A percentile compares a stretch with the other conserved stretches of the same genome.
Conservation (phyloP, 2,888 invertebrate species). For the Limnephilus marmoratus region DNA sequence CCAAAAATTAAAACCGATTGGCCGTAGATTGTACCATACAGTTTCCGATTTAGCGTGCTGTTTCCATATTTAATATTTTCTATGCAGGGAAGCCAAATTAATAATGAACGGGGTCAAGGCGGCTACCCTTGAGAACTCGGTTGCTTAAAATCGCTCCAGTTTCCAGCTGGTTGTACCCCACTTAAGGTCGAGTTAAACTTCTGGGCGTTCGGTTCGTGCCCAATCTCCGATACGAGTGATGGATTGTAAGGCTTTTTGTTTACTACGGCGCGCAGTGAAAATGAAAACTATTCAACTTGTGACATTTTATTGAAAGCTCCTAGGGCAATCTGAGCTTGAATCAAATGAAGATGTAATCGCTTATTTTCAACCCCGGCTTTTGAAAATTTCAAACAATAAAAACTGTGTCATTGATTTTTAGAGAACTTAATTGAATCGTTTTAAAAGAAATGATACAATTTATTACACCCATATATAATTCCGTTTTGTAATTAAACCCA, state of each 20-base stretch:
- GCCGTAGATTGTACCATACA: neutral
- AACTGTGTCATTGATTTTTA: neutral
- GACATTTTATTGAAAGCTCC: neutral
- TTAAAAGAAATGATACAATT: neutral
- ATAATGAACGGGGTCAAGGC: conserved; percentile 52
- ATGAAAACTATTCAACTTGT: neutral
- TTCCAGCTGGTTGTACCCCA: neutral
- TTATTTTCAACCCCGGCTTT: neutral
- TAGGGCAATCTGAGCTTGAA: neutral
- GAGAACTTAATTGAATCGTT: neutral
- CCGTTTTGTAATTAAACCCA: too few species aligned
- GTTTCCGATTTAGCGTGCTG: neutral
- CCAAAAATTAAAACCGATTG: neutral
- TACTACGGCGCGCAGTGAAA: neutral
- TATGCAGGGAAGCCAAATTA: conserved; percentile 21
- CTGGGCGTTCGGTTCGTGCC: conserved; percentile 2
- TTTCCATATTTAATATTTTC: neutral
- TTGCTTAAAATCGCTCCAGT: conserved; percentile 16
- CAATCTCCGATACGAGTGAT: conserved; percentile 29
- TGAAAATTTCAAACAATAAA: neutral
- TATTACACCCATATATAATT: too few species aligned
- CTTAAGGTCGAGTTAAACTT: conserved; percentile 16
- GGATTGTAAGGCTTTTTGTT: conserved; percentile 20
- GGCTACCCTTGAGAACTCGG: conserved; percentile 20
- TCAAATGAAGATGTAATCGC: neutral